Evolutionary conservation across 1,140 invertebrate genomes (phyloP).

Genomic region (Drepana arcuata): DNA sequence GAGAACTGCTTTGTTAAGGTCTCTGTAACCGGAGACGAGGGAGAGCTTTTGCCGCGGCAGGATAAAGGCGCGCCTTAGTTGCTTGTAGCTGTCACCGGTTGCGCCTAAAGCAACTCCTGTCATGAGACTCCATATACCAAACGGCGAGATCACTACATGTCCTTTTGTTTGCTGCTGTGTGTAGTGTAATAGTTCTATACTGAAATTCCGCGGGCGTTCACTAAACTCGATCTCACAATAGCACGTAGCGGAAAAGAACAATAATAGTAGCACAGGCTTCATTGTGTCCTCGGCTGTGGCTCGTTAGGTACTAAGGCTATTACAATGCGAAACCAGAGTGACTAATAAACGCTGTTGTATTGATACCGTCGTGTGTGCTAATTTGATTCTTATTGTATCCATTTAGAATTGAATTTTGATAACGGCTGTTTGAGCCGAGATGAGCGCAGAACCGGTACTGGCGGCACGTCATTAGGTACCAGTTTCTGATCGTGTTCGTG

Average conservation of each 20-base stretch:
- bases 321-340: neutral
- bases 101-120: conserved; percentile 48
- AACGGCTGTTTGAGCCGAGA: too few relatives aligned
- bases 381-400: too few relatives aligned
- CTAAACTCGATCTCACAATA: conserved; percentile 40
- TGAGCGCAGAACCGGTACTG: too few relatives aligned
- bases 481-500: too few relatives aligned
- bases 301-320: conserved; percentile 9
- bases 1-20: conserved; percentile 36
- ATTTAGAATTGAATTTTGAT: too few relatives aligned
- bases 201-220: conserved; percentile 52
- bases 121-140: conserved; percentile 58
- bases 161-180: conserved; percentile 38
- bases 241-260: conserved; percentile 24
- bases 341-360: too few relatives aligned
- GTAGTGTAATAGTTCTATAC: conserved; percentile 46
- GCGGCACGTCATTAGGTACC: too few relatives aligned
- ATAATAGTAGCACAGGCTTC: conserved; percentile 19
- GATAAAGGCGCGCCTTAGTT: conserved; percentile 34
- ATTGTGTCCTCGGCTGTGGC: conserved; percentile 26
- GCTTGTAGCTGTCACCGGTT: conserved; percentile 27
- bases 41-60: conserved; percentile 31
- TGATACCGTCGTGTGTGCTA: too few relatives aligned
- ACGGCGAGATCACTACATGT: conserved; percentile 57
- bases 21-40: conserved; percentile 38